phyloP scores from a whole-genome alignment of 2,797 vertebrate genomes.

The Hylomyscus alleni region DNA sequence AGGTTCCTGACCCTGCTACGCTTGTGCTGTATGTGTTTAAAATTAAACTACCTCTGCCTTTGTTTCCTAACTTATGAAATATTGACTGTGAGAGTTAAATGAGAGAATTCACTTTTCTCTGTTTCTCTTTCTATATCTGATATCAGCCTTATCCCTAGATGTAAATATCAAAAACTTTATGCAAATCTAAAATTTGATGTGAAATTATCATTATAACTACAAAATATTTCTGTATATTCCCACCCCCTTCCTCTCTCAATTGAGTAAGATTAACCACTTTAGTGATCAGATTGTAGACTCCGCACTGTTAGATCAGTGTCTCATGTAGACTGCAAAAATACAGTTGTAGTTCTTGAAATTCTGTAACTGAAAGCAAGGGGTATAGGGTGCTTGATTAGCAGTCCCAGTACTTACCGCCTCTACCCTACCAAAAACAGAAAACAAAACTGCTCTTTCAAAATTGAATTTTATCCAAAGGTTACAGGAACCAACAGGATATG shows the following conservation, averaged over 20 bases:
- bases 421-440: neutral
- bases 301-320: neutral
- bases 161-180: neutral
- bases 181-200: slow-evolving; percentile 24
- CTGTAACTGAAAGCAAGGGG: neutral
- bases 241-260: neutral
- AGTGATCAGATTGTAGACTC: neutral
- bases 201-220: slow-evolving; percentile 10
- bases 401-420: neutral
- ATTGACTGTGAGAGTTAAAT: neutral
- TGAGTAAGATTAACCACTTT: neutral
- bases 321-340: neutral
- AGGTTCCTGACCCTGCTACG: neutral
- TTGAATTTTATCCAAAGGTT: neutral
- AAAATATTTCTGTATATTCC: neutral
- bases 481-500: neutral
- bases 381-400: neutral
- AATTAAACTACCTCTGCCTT: neutral
- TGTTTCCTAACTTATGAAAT: neutral
- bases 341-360: neutral
- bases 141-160: neutral
- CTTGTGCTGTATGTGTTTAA: neutral
- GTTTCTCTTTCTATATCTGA: neutral
- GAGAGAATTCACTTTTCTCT: neutral
- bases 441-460: neutral